phyloP scores from a whole-genome alignment of 2,113 vertebrate species.

The Anarhynchus alexandrinus region DNA sequence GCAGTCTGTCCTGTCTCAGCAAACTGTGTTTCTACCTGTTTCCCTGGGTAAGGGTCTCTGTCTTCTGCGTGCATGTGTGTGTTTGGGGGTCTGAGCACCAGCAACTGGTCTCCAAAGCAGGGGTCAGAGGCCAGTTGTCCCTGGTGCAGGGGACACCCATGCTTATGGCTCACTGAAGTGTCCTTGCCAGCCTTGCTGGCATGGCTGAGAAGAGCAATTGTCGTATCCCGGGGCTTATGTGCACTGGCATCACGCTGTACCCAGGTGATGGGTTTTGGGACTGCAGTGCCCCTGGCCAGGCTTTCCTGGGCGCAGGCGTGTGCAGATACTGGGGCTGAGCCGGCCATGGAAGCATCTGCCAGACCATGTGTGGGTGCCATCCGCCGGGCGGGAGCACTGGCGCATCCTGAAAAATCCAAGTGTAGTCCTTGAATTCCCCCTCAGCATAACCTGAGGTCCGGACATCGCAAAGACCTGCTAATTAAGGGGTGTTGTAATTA shows the following conservation, averaged over 20 bases:
- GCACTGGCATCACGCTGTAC: accelerated
- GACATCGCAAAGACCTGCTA: not conserved
- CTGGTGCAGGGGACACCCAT: not conserved
- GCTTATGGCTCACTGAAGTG: not conserved
- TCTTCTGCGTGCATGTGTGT: not conserved
- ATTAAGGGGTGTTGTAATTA: not conserved
- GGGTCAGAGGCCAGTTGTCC: not conserved
- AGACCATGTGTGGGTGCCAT: accelerated
- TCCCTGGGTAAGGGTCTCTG: not conserved
- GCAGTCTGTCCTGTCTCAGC: not conserved
- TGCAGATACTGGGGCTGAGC: not conserved
- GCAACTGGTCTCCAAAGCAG: not conserved
- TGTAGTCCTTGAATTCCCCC: not conserved
- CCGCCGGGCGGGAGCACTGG: accelerated
- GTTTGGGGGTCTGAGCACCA: not conserved
- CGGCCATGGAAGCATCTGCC: accelerated
- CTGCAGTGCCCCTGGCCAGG: accelerated
- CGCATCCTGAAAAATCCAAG: not conserved
- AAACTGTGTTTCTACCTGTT: not conserved
- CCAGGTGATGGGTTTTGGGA: not conserved
- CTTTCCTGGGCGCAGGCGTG: not conserved
- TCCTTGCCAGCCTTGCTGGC: not conserved
- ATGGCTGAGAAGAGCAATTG: not conserved
- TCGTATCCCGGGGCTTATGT: not conserved
- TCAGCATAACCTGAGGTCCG: not conserved